Base-by-base conservation (phyloP, 2,888 invertebrate species). In the Catocala sponsa region DNA sequence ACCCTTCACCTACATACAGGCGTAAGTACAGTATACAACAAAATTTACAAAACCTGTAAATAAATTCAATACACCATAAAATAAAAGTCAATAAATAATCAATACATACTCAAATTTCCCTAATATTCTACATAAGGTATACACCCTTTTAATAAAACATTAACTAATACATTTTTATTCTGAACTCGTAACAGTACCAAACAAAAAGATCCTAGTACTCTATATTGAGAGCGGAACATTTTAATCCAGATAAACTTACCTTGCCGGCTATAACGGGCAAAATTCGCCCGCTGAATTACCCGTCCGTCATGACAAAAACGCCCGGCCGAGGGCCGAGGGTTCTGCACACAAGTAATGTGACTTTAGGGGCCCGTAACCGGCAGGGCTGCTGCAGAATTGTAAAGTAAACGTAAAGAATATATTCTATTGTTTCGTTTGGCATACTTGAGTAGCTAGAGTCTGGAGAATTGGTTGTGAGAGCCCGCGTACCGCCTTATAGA, bases 241-340 rank as follows among this genome's bases (percentile, higher is more conserved):
- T 76, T 76, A 72, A 76, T 77, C 72, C 78, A 60, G 67, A 68
- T 71, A 74, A 74, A 72, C 65, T 78, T 78, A 74, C 78, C 76
- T 76, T 66, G 70, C 65, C 65, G 62, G 42, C 66, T 68, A 62
- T 77, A 76, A 70, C 70, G 77, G 75, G 63, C 67, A 55, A 69
- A 77, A 77, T 65, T 74, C 68, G 11, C 52, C 71, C 74, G 74
- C 74, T 73, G 72, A 82, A 80, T 80, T 73, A 72, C 72, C 72
- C 76, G 80, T 71, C 72, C 79, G 80, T 80, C 80, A 79, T 79
- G 74, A 80, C 81, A 80, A 81, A 82, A 79, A 77, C 77, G 71
- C 68, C 68, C 69, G 73, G 69, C 70, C 67, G 73, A 76, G 70
- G 70, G 75, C 75, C 69, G 65, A 72, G 72, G 82, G 79, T 78